A percentile compares a stretch with the other conserved stretches of the same genome.
Evolutionary conservation across 2,113 vertebrate species (phyloP).

Genomic region (Athene noctua): DNA sequence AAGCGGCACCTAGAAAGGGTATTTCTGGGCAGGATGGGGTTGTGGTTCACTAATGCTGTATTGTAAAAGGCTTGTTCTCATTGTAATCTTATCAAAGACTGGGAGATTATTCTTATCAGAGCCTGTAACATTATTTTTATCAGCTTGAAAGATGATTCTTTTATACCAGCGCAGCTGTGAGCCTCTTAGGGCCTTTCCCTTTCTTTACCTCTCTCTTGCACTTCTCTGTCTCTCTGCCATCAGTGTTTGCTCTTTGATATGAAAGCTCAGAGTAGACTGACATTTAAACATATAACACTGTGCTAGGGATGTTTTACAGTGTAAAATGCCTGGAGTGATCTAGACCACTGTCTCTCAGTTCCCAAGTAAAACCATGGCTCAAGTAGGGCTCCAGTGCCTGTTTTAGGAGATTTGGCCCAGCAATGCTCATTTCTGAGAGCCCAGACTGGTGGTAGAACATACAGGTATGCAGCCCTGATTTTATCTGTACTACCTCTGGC

Average conservation of each 20-base stretch:
- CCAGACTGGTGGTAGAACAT: background rate
- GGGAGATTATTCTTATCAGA: conserved; percentile 54
- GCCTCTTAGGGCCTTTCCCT: background rate
- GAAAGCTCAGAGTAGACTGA: background rate
- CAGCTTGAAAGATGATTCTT: conserved; percentile 50
- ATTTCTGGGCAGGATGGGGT: conserved; percentile 35
- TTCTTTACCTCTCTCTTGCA: background rate
- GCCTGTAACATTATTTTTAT: conserved; percentile 40
- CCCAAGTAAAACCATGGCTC: background rate
- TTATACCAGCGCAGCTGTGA: conserved; percentile 23
- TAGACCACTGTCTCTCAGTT: background rate
- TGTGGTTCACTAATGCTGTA: conserved; percentile 22
- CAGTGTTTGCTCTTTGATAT: background rate
- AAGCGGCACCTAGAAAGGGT: conserved; percentile 30
- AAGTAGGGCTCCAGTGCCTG: background rate
- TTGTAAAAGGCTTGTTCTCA: conserved; percentile 32
- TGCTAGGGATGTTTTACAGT: background rate
- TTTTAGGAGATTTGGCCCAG: background rate
- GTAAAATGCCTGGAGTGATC: background rate
- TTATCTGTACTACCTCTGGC: background rate
- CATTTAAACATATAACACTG: background rate
- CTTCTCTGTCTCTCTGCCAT: background rate
- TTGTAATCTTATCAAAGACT: conserved; percentile 50
- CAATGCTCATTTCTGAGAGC: background rate
- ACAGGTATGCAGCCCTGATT: background rate